Evolutionary conservation across 2,113 vertebrate species (phyloP), one percentile per base, ranked within the genome.

Genomic region (Etheostoma spectabile): DNA sequence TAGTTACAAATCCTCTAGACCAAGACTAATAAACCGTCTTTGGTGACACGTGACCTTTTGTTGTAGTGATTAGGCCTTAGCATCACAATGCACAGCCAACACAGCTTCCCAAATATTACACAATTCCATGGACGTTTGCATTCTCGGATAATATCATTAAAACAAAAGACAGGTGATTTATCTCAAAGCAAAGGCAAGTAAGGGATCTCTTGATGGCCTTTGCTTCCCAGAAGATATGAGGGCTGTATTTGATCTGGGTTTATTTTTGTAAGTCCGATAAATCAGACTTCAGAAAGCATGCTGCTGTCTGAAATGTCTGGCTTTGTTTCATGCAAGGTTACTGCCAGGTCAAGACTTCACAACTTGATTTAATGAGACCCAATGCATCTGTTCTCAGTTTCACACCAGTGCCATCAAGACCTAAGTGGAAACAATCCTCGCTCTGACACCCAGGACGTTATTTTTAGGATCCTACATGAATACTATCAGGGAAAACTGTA

Each of bases 301-400:
- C 64, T 61, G 68, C 74, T 74, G 62, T 82, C 74, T 70, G 21
- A 59, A 53, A 19, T 74, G 74, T 80, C 84, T 87, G 89, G 81
- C 56, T 88, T 88, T 84, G 74, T 80, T 92, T 84, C 79, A 61
- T 71, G 30, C 14, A 61, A 84, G 86, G 81, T 90, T 89, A 85
- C 51, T 42, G 77, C 56, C 19, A 45, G 86, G 86, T 38, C 89
- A 90, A 72, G 66, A 72, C 80, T 86, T 88, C 67, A 75, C 84
- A 82, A 79, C 48, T 51, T 88, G 84, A 91, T 91, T 90, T 91
- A 91, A 91, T 86, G 85, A 84, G 71, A 75, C 69, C 64, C 57
- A 76, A 57, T 85, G 80, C 88, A 87, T 88, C 84, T 91, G 86
- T 70, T 91, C 82, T 65, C 72, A 38, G 56, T 90, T 93, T 92